Evolutionary conservation across 2,113 vertebrate genomes (phyloP).

Genomic region (Dinomys branickii): DNA sequence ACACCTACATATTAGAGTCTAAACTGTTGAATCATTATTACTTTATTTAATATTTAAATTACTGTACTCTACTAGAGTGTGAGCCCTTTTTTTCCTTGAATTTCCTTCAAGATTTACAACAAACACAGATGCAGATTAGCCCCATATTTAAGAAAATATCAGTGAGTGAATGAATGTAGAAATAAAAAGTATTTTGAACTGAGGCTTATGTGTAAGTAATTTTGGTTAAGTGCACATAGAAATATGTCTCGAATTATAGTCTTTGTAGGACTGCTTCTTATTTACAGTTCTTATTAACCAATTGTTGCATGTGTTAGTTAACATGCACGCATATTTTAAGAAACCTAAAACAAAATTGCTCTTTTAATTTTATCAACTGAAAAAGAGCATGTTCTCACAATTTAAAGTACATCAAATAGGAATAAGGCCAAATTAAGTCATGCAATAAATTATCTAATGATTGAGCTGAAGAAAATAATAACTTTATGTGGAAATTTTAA

Average conservation of each 20-base stretch:
- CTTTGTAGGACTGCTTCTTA: background rate
- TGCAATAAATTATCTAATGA: conserved; percentile 61
- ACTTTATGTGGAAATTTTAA: conserved; percentile 56
- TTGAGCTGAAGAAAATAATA: conserved; percentile 40
- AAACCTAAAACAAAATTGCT: conserved; percentile 28
- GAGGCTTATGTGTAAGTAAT: background rate
- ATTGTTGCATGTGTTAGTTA: conserved; percentile 35
- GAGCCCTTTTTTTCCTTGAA: background rate
- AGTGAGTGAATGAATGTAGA: background rate
- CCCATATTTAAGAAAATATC: background rate
- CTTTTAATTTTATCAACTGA: background rate
- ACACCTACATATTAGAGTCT: background rate
- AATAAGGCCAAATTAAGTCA: conserved; percentile 41
- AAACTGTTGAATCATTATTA: background rate
- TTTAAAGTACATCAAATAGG: conserved; percentile 36
- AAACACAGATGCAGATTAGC: background rate
- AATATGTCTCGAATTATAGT: background rate
- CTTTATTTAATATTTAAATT: background rate
- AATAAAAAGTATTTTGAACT: background rate
- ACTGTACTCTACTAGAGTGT: background rate
- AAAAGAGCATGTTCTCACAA: background rate
- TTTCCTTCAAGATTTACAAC: background rate
- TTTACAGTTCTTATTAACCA: background rate
- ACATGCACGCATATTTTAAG: background rate
- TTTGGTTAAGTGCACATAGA: background rate